A percentile compares a stretch with the other conserved stretches of the same genome.
Evolutionary conservation across 2,888 invertebrate genomes (phyloP).

Genomic region (Drosophila picticornis): DNA sequence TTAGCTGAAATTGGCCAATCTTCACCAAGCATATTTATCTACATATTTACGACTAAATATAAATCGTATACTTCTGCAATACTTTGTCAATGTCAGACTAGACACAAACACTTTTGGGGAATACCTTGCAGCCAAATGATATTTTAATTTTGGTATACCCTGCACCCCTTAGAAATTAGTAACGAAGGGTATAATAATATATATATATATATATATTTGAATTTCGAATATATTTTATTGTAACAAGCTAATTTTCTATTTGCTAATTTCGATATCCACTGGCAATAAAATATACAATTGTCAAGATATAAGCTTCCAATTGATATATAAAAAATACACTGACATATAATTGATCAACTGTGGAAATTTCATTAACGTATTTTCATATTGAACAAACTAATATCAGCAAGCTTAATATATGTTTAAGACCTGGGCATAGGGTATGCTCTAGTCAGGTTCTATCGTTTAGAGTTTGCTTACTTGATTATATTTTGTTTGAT

Average conservation of each 20-base stretch:
- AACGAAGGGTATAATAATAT: background rate
- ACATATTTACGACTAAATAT: background rate
- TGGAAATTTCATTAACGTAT: background rate
- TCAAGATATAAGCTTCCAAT: background rate
- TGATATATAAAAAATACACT: background rate
- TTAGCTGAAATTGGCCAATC: background rate
- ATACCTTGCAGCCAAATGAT: slow-evolving; percentile 24
- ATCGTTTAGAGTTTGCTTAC: background rate
- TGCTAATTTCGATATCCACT: background rate
- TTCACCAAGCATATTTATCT: background rate
- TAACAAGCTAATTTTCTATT: background rate
- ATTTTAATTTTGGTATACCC: background rate
- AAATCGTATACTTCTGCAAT: background rate
- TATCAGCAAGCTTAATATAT: background rate
- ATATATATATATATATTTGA: too few relatives aligned
- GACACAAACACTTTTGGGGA: slow-evolving; percentile 26
- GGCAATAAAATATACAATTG: background rate
- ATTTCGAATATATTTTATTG: background rate
- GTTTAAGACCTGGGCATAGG: background rate
- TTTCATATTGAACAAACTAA: background rate
- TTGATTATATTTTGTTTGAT: background rate
- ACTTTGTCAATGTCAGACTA: background rate
- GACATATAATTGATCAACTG: background rate
- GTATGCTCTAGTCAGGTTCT: background rate
- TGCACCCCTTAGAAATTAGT: background rate